Base-by-base conservation (phyloP, 2,888 invertebrate genomes). In the Fragum whitleyi region DNA sequence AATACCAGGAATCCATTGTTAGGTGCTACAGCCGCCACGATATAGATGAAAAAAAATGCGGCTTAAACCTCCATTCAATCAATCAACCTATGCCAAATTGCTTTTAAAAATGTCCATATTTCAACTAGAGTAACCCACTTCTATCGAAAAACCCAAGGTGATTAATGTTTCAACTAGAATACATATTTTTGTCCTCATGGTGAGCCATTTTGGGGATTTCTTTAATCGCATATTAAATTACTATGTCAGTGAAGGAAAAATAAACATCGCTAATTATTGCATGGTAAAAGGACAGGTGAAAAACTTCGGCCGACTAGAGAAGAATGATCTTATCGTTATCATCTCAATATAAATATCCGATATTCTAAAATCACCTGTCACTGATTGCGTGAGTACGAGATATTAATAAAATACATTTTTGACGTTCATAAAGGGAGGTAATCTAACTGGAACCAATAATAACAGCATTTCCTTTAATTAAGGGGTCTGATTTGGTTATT, bases 201-300 rank as follows among this genome's bases (percentile, higher is more conserved):
- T 9, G 32, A 36, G 32, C 3, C 3, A 36, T 36, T 36, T 36
- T 36, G 32, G 32, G 9, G 32, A 47, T n/a, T 47, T 47, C 47
- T 47, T 47, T 9, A 47, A 47, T 19, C 47, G 47, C 5, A 14
- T 47, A 47, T 47, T 9, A 14, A 47, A 47, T 47, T 47, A n/a
- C 47, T 19, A 5, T 9, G 47, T 47, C 47, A 47, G 14, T 47
- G n/a, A 47, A 47, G n/a, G n/a, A 47, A 47, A 47, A 47, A n/a
- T 47, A 47, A 47, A 47, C 16, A 47, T 21, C 42, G 23, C 36
- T 42, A 65, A 65, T 65, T 65, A 65, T 42, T 42, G 36, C 65
- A 65, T 65, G 36, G 65, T 42, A 42, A 65, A 65, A 39, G 65
- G 36, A 65, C 65, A 65, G 65, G 65, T 65, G 65, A 65, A 65